Evolutionary conservation across 2,888 invertebrate species (phyloP), one percentile per base, ranked within the genome.

Genomic region (Drosophila barbarae): DNA sequence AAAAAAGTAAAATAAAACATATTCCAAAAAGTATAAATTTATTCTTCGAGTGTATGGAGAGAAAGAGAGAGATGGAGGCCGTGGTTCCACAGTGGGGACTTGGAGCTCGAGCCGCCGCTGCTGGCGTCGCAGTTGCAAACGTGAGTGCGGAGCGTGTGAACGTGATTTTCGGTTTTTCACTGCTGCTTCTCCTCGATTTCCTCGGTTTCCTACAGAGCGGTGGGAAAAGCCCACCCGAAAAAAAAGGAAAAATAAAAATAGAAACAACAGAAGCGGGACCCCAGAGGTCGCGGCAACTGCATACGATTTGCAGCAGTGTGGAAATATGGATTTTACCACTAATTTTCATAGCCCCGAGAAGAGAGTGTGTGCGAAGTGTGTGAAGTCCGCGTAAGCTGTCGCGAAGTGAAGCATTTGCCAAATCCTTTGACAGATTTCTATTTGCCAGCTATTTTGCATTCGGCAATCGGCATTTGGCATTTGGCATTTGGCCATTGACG

Each of bases 91-190:
- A 52, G 41, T 46, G 26, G 69, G 26, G 54, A 51, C 54, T 69
- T 51, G 60, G 30, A 35, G 65, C 53, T 51, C 15, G 42, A 39
- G 63, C 54, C 56, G 60, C 61, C 59, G 58, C 53, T 44, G 56
- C 52, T 49, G 59, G 50, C 67, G 77, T 59, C 71, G 82, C 85
- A 87, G 85, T 87, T 84, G 85, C 80, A 76, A 81, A 79, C 84
- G 86, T 79, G 86, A 84, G 77, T 79, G 81, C 85, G 75, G 79
- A 78, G 84, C 86, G 86, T 85, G 85, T 86, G 81, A 86, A 87
- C 86, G 87, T 87, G 76, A 81, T 81, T 81, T 82, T 71, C 56
- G 69, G 68, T 72, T 81, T 79, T 69, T 56, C 52, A 56, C 67
- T 69, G 69, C 59, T 69, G 68, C 71, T 60, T 49, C 26, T 57